Percentiles rank a stretch among this genome's conserved stretches.
Evolutionary conservation across 2,888 invertebrate genomes (phyloP).

Genomic region (Druceiella hillmani): DNA sequence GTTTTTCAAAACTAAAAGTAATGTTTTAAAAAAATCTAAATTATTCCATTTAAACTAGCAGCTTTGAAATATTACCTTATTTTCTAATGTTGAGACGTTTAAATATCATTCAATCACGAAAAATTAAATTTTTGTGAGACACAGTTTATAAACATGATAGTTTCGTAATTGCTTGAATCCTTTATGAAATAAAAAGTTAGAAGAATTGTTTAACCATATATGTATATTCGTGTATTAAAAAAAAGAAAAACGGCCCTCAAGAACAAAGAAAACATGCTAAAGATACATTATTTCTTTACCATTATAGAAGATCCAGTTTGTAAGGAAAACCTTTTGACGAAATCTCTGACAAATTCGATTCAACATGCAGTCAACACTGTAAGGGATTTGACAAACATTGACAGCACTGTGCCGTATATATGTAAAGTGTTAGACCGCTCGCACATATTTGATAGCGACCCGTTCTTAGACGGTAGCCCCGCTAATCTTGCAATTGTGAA

Average conservation of each 20-base stretch:
- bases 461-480: conserved; percentile 33
- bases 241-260: not conserved
- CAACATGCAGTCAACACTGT: conserved; percentile 46
- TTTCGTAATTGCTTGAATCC: no score
- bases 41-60: no score
- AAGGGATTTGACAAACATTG: conserved; percentile 37
- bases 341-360: conserved; percentile 40
- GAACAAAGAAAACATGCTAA: not conserved
- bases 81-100: no score
- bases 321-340: conserved; percentile 38
- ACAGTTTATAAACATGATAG: no score
- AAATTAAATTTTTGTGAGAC: no score
- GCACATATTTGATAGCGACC: conserved; percentile 36
- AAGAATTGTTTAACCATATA: no score
- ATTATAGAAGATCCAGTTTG: conserved; percentile 37
- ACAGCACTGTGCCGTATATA: conserved; percentile 41
- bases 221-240: no score
- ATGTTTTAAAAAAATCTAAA: no score
- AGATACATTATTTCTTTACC: conserved; percentile 2
- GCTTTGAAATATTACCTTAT: no score
- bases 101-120: no score
- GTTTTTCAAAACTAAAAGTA: no score
- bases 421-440: conserved; percentile 40
- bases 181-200: no score
- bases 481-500: conserved; percentile 46